Evolutionary conservation across 2,797 vertebrate genomes (phyloP).

Genomic region (Hypotaenidia okinawae): DNA sequence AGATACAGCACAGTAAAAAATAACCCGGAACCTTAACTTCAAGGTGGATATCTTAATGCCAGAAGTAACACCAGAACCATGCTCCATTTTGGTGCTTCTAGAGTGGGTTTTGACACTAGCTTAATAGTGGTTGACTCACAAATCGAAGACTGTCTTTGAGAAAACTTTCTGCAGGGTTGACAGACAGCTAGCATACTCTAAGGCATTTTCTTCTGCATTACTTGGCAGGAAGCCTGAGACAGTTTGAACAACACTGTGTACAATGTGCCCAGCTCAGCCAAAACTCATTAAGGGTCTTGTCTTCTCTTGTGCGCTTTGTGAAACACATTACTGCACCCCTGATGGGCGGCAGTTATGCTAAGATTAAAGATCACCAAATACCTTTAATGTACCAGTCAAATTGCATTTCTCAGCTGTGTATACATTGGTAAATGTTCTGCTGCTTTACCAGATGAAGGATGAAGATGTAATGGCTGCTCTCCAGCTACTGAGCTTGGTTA

Average conservation of each 20-base stretch:
- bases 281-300: constrained; percentile 76
- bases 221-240: constrained; percentile 75
- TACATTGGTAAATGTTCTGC: constrained; percentile 50
- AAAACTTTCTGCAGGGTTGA: constrained; percentile 52
- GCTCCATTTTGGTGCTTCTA: not conserved
- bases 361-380: constrained; percentile 72
- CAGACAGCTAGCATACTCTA: constrained; percentile 63
- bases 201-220: constrained; percentile 66
- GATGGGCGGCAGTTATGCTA: constrained; percentile 73
- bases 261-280: constrained; percentile 68
- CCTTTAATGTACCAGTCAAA: constrained; percentile 74
- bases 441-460: constrained; percentile 56
- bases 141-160: constrained; percentile 58
- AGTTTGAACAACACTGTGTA: constrained; percentile 70
- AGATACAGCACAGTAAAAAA: not conserved
- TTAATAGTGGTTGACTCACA: constrained; percentile 47
- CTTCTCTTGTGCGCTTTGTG: constrained; percentile 69
- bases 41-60: not conserved
- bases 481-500: constrained; percentile 42
- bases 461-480: constrained; percentile 59
- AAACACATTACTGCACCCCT: constrained; percentile 72
- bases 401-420: constrained; percentile 67
- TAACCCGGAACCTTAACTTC: not conserved
- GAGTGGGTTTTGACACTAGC: not conserved
- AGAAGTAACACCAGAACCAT: not conserved